A percentile compares a stretch with the other conserved stretches of the same genome.
These are phyloP conservation scores for Rhinichthys klamathensis DNA, from an alignment of 2,113 vertebrate genomes.

Conservation along the genomic window DNA sequence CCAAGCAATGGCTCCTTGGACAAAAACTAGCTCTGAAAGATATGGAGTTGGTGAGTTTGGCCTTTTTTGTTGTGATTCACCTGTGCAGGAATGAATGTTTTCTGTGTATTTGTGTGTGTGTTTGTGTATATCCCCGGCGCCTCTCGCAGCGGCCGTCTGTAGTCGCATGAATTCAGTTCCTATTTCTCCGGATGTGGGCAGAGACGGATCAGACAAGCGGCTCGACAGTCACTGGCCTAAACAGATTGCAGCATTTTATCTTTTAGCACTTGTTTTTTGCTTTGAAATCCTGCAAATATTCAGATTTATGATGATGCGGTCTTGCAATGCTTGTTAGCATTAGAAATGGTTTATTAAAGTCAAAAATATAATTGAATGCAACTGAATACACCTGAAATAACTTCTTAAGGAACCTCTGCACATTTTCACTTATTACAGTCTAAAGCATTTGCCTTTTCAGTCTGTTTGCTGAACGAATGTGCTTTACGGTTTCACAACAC, in stretches of 20 bases:
- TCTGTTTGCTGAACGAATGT: neutral
- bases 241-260: conserved; percentile 32
- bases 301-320: neutral
- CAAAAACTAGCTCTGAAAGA: conserved; percentile 61
- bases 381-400: neutral
- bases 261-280: neutral
- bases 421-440: neutral
- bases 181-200: conserved; percentile 69
- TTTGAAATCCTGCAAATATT: neutral
- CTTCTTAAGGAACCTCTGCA: neutral
- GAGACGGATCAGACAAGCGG: conserved; percentile 44
- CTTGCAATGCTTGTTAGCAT: neutral
- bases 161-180: conserved; percentile 63
- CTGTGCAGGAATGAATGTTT: neutral
- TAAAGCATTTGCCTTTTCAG: neutral
- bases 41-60: conserved; percentile 76
- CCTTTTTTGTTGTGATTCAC: neutral
- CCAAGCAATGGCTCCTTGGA: conserved; percentile 74
- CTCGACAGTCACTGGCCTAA: conserved; percentile 9
- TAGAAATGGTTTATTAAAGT: neutral
- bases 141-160: conserved; percentile 3
- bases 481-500: neutral
- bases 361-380: neutral
- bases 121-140: conserved; percentile 12
- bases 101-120: neutral